Conservation (phyloP, 2,113 vertebrate genomes). For the Antechinus flavipes region DNA sequence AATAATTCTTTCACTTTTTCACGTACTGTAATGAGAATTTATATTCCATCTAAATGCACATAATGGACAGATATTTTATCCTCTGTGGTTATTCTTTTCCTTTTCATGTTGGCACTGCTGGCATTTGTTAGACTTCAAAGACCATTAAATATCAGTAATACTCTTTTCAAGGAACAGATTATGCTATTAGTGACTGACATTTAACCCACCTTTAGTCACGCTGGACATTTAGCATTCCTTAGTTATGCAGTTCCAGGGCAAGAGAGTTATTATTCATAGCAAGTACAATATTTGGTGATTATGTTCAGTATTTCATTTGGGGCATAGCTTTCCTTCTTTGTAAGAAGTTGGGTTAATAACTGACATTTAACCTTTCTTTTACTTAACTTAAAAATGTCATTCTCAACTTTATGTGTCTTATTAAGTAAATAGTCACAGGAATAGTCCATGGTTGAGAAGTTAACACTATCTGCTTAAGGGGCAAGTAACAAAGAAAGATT, state of each 20-base stretch:
- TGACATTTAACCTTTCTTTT: background rate
- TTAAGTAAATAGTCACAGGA: background rate
- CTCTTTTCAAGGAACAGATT: conserved; percentile 42
- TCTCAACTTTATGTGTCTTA: background rate
- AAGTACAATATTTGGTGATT: conserved; percentile 14
- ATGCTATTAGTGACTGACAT: background rate
- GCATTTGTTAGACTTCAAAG: conserved; percentile 35
- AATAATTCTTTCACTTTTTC: background rate
- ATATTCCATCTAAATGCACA: background rate
- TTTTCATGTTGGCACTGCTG: conserved; percentile 38
- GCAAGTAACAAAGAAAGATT: background rate
- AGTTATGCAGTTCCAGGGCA: background rate
- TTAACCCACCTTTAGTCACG: background rate
- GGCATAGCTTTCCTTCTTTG: background rate
- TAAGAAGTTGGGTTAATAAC: background rate
- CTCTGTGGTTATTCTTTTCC: conserved; percentile 44
- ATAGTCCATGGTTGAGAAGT: background rate
- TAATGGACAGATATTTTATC: background rate
- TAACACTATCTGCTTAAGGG: background rate
- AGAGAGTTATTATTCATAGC: background rate
- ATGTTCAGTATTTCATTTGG: conserved; percentile 37
- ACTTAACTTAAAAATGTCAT: background rate
- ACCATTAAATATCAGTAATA: conserved; percentile 25
- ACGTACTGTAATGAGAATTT: background rate
- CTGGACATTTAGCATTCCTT: background rate